Conservation (phyloP, 2,888 invertebrate genomes). For the Taphrorychus bicolor region DNA sequence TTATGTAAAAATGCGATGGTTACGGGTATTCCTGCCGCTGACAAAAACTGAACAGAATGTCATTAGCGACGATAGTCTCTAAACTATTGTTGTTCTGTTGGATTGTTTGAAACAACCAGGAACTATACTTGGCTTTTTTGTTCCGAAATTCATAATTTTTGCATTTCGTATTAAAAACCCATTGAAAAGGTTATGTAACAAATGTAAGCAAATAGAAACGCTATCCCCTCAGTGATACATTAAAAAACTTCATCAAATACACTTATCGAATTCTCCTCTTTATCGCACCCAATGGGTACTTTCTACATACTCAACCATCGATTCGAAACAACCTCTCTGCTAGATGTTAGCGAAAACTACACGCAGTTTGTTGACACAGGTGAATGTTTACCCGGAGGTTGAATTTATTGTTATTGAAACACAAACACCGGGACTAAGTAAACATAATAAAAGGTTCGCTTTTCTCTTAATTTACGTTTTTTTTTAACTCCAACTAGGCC, state of each 20-base stretch:
- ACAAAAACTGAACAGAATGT: constrained; percentile 1
- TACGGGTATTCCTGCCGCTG: constrained; percentile 5
- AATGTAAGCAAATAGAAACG: no score
- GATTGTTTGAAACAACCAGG: neutral
- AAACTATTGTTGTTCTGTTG: neutral
- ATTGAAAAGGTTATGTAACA: neutral
- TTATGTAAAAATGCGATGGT: constrained; percentile 18
- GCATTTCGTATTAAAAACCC: neutral
- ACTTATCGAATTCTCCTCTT: neutral
- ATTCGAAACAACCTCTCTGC: neutral
- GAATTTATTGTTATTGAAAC: constrained; percentile 12
- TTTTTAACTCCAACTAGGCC: neutral
- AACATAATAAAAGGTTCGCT: constrained; percentile 5
- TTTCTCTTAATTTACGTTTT: constrained; percentile 11
- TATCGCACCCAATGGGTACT: neutral
- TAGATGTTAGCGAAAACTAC: neutral
- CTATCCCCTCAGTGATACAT: no score
- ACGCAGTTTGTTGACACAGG: constrained; percentile 10
- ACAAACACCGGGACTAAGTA: constrained; percentile 5
- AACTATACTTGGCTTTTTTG: neutral
- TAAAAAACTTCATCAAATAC: neutral
- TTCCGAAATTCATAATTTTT: neutral
- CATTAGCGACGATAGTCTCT: constrained; percentile 11
- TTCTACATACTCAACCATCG: neutral
- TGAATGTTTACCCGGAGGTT: constrained; percentile 9